phyloP scores from a whole-genome alignment of 2,888 invertebrate species.

The Stenotaenia linearis region DNA sequence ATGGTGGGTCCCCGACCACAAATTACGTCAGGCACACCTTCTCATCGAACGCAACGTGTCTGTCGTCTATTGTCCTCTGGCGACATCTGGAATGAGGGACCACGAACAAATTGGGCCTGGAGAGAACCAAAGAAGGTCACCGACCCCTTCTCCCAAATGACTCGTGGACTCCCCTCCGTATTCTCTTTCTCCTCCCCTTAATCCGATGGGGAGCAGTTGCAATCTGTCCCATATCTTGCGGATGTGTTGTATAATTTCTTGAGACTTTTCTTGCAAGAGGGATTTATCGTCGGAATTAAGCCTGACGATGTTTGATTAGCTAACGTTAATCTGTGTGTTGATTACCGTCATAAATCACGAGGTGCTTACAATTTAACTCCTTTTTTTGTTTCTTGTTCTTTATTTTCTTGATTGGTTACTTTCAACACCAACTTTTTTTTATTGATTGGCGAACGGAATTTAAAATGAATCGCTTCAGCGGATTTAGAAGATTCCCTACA shows the following conservation, averaged over 20 bases:
- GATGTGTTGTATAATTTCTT: background rate
- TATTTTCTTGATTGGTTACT: background rate
- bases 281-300: background rate
- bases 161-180: background rate
- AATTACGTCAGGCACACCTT: background rate
- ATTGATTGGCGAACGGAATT: background rate
- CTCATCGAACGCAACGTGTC: background rate
- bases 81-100: background rate
- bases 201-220: background rate
- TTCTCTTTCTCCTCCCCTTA: background rate
- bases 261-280: background rate
- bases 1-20: background rate
- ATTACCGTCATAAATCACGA: background rate
- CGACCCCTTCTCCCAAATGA: background rate
- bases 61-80: background rate
- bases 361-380: background rate
- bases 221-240: background rate
- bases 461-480: background rate
- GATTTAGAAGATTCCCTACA: background rate
- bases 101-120: background rate
- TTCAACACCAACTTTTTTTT: background rate
- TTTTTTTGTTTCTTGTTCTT: background rate
- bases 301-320: background rate
- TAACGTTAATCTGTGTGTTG: background rate
- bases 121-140: background rate